Percentiles rank a stretch among this genome's conserved stretches.
Conservation (phyloP, 2,797 vertebrate genomes). For the Triplophysa yarkandensis region DNA sequence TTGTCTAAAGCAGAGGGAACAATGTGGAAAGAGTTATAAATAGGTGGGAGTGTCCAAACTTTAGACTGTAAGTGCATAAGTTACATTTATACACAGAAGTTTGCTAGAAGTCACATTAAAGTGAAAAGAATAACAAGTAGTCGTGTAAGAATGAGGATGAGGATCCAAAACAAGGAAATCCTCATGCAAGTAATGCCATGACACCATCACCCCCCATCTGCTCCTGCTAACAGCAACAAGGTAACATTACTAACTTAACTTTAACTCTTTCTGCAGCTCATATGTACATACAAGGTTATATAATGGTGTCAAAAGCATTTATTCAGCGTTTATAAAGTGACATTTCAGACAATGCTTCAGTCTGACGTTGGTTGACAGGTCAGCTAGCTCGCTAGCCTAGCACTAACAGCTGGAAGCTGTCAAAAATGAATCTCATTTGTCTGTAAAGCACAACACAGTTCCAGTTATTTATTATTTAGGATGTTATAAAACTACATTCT, state of each 20-base stretch:
- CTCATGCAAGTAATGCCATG: slow-evolving; percentile 26
- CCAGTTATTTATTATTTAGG: background rate
- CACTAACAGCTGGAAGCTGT: slow-evolving; percentile 38
- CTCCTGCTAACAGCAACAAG: slow-evolving; percentile 19
- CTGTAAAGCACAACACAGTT: background rate
- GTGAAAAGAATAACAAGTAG: background rate
- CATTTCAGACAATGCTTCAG: background rate
- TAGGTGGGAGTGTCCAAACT: background rate
- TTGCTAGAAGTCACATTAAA: background rate
- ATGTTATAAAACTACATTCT: background rate
- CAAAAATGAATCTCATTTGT: background rate
- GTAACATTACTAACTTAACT: background rate
- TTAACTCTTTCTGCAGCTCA: background rate
- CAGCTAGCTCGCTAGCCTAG: slow-evolving; percentile 33
- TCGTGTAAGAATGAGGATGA: background rate
- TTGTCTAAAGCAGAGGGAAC: background rate
- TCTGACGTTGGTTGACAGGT: slow-evolving; percentile 17
- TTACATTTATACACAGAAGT: background rate
- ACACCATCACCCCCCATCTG: slow-evolving; percentile 2
- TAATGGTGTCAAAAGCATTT: background rate
- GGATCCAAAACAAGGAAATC: slow-evolving; percentile 44
- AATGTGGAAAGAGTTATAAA: background rate
- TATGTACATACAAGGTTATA: background rate
- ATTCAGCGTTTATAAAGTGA: background rate
- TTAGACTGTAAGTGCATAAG: background rate